phyloP scores from a whole-genome alignment of 2,797 vertebrate species.

The Benthosema pterotum region DNA sequence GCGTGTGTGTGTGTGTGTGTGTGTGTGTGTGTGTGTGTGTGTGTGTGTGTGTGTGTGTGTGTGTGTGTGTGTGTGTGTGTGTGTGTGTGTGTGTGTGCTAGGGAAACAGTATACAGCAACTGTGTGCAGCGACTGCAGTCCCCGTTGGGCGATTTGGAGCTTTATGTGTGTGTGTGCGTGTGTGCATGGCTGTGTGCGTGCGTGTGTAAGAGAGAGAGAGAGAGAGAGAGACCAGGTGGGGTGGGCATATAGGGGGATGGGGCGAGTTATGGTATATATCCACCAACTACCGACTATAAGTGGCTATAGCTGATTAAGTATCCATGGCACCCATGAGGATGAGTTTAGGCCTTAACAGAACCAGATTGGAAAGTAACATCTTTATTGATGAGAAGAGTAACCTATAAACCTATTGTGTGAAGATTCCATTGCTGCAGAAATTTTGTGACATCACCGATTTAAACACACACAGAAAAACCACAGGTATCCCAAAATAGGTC shows the following conservation, averaged over 20 bases:
- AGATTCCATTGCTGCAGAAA: too few relatives aligned
- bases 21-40: constrained; percentile 12
- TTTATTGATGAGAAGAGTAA: background rate
- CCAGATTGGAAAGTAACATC: background rate
- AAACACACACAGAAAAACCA: too few relatives aligned
- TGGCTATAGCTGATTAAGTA: constrained; percentile 64
- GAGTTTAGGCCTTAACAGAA: constrained; percentile 17
- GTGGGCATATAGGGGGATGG: background rate
- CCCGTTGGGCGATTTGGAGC: too few relatives aligned
- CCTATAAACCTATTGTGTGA: too few relatives aligned
- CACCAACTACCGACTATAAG: too few relatives aligned
- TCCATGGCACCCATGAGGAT: constrained; percentile 66
- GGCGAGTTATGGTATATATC: constrained; percentile 40
- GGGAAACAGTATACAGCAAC: background rate
- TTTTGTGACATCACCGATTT: too few relatives aligned
- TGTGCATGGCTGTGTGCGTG: constrained; percentile 44
- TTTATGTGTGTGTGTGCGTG: constrained; percentile 1
- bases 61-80: constrained; percentile 9
- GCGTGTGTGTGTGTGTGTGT: background rate
- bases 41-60: constrained; percentile 4
- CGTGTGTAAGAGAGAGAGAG: constrained; percentile 6
- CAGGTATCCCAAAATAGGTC: too few relatives aligned
- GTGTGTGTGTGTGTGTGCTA: too few relatives aligned
- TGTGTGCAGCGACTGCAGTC: too few relatives aligned
- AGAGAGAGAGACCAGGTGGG: background rate